Percentiles rank a stretch among this genome's conserved stretches.
Evolutionary conservation across 2,113 vertebrate species (phyloP).

Genomic region (Plestiodon gilberti): DNA sequence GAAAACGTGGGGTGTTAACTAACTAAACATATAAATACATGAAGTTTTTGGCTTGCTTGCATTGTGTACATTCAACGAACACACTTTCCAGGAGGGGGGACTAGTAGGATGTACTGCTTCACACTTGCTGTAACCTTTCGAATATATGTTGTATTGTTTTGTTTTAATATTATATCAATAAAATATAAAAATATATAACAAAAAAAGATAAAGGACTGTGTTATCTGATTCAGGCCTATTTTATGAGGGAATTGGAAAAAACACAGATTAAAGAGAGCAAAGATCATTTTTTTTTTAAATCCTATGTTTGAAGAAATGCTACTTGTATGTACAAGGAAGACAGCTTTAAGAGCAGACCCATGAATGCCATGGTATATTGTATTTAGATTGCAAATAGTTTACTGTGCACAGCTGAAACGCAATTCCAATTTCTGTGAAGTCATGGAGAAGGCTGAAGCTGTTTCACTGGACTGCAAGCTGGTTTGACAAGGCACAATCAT

Average conservation of each 20-base stretch:
- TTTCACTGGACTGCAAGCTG: slow-evolving; percentile 16
- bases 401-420: slow-evolving; percentile 1
- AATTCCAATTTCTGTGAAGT: slow-evolving; percentile 11
- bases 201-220: neutral
- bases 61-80: too few species aligned
- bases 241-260: neutral
- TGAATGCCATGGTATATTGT: neutral
- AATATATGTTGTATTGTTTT: too few species aligned
- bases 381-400: neutral
- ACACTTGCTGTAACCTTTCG: too few species aligned
- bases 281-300: neutral
- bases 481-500: slow-evolving; percentile 27
- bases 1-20: too few species aligned
- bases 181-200: too few species aligned
- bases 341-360: accelerated
- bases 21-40: too few species aligned
- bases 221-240: neutral
- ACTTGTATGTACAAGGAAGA: neutral
- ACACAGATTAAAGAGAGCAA: neutral
- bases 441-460: slow-evolving; percentile 54
- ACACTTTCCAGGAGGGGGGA: too few species aligned
- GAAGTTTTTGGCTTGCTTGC: too few species aligned
- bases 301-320: neutral
- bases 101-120: too few species aligned
- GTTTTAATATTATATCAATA: too few species aligned